These are phyloP conservation scores for Buathra laborator DNA, from an alignment of 2,888 invertebrate genomes.

Conservation along the genomic window DNA sequence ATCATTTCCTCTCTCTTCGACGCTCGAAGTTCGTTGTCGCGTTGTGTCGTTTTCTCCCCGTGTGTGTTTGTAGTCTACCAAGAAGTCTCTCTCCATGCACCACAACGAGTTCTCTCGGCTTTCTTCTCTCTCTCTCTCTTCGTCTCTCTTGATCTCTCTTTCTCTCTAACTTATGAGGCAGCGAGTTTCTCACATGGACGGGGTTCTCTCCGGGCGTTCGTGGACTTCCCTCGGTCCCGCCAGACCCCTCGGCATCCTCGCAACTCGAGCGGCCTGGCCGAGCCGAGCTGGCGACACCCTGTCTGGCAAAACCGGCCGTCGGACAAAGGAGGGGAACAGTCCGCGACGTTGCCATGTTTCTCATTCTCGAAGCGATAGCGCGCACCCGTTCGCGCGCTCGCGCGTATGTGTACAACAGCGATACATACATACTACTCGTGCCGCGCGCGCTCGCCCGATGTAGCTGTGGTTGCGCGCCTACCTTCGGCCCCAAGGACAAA, in stretches of 20 bases:
- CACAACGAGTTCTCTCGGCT: constrained; percentile 44
- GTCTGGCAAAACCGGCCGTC: constrained; percentile 93
- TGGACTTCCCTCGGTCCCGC: constrained; percentile 60
- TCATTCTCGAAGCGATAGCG: constrained; percentile 55
- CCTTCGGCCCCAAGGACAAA: constrained; percentile 84
- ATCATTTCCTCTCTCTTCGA: constrained; percentile 45
- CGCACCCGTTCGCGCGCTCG: constrained; percentile 21
- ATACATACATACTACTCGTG: constrained; percentile 48
- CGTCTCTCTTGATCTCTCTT: constrained; percentile 55
- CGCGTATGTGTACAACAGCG: constrained; percentile 7
- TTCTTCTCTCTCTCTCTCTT: constrained; percentile 59
- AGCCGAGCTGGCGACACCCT: constrained; percentile 96
- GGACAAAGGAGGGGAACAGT: constrained; percentile 84
- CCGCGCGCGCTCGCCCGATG: constrained; percentile 39
- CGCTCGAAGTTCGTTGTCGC: constrained; percentile 56
- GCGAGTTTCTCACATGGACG: constrained; percentile 60
- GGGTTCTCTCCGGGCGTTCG: constrained; percentile 58
- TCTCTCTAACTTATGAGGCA: constrained; percentile 36
- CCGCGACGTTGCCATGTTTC: constrained; percentile 74
- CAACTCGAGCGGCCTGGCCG: constrained; percentile 88
- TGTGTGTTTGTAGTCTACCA: constrained; percentile 21
- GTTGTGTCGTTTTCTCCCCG: constrained; percentile 21
- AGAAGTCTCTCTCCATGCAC: constrained; percentile 30
- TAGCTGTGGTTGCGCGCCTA: constrained; percentile 67
- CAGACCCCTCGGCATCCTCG: constrained; percentile 66